Evolutionary conservation across 2,797 vertebrate genomes (phyloP).

Genomic region (Cephalopachus bancanus): DNA sequence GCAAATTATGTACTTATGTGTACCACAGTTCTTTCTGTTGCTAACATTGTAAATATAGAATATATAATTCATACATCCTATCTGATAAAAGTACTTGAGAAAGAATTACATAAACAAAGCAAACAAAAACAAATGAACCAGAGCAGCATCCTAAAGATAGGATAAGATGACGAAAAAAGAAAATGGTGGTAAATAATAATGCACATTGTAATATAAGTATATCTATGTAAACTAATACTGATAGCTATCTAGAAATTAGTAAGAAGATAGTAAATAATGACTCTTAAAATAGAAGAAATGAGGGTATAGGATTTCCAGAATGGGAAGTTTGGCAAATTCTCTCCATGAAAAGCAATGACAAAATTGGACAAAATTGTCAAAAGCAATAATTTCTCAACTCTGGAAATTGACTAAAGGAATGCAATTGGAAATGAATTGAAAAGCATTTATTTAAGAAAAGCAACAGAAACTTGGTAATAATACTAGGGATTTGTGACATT

Average conservation of each 20-base stretch:
- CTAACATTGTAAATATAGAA: neutral
- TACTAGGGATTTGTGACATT: neutral
- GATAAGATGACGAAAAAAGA: neutral
- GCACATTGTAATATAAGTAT: neutral
- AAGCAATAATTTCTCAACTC: neutral
- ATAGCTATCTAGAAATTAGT: neutral
- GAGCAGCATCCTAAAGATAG: neutral
- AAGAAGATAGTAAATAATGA: neutral
- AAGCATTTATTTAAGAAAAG: slow-evolving; percentile 45
- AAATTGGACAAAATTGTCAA: neutral
- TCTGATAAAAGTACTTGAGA: neutral
- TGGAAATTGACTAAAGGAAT: neutral
- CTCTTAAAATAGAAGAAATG: neutral
- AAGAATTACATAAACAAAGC: neutral
- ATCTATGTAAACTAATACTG: neutral
- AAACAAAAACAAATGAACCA: neutral
- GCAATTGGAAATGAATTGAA: neutral
- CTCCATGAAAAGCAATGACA: neutral
- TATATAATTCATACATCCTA: neutral
- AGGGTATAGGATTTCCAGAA: neutral
- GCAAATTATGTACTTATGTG: neutral
- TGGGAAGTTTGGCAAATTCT: neutral
- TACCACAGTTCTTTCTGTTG: neutral
- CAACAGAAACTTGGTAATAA: neutral
- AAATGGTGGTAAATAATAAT: neutral